A percentile compares a stretch with the other conserved stretches of the same genome.
These are phyloP conservation scores for Orientallactaga bullata DNA, from an alignment of 2,113 vertebrate species.

Conservation along the genomic window DNA sequence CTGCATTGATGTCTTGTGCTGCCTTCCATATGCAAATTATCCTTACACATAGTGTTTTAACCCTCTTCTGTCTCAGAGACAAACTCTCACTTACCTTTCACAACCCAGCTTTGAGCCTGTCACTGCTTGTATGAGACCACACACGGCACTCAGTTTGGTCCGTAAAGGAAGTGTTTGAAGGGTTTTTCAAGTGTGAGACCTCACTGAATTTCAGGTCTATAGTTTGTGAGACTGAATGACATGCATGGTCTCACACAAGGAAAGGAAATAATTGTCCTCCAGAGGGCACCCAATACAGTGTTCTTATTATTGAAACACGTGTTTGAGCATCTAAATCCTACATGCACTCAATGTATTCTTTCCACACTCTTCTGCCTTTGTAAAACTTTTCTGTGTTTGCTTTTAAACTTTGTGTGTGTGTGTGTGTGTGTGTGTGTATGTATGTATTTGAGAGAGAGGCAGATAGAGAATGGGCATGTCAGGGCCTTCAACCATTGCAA, in stretches of 20 bases:
- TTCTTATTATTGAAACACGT: neutral
- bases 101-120: neutral
- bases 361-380: constrained; percentile 29
- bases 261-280: constrained; percentile 43
- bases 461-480: too few relatives aligned
- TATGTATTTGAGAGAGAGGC: too few relatives aligned
- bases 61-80: neutral
- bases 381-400: too few relatives aligned
- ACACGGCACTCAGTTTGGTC: neutral
- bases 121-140: neutral
- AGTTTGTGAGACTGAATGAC: neutral
- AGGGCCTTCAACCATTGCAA: too few relatives aligned
- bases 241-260: neutral
- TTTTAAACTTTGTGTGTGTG: too few relatives aligned
- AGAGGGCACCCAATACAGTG: constrained; percentile 33
- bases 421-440: too few relatives aligned
- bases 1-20: neutral
- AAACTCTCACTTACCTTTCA: constrained; percentile 15
- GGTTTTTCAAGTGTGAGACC: neutral
- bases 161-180: neutral
- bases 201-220: neutral
- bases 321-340: constrained; percentile 14
- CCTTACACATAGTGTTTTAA: neutral
- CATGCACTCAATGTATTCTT: neutral
- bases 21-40: neutral